Conservation (phyloP, 2,888 invertebrate genomes). For the Leptinotarsa rubiginosa region DNA sequence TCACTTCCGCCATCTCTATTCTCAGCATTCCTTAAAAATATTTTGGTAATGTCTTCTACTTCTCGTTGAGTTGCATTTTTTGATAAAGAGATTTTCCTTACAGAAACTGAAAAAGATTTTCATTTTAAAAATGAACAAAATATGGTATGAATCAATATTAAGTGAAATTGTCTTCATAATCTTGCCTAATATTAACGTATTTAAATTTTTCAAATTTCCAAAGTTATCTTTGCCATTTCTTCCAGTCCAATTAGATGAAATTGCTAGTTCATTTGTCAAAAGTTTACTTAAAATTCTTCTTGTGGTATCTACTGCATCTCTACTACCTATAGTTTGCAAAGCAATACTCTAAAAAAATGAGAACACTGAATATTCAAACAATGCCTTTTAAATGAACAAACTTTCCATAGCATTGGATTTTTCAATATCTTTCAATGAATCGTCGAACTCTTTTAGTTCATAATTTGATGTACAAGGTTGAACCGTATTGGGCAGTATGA, state of each 20-base stretch:
- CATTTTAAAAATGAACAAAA: no score
- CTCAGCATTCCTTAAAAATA: constrained; percentile 14
- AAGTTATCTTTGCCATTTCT: background rate
- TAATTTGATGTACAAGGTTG: background rate
- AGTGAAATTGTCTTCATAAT: background rate
- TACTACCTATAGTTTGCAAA: background rate
- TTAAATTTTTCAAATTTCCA: background rate
- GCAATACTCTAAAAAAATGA: background rate
- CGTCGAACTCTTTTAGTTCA: background rate
- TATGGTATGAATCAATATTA: background rate
- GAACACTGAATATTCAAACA: background rate
- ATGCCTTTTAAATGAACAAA: background rate
- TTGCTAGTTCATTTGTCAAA: background rate
- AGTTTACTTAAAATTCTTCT: background rate
- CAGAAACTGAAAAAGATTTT: constrained; percentile 13
- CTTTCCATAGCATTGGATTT: constrained; percentile 1
- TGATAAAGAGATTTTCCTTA: constrained; percentile 6
- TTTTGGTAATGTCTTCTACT: constrained; percentile 16
- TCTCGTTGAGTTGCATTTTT: constrained; percentile 15
- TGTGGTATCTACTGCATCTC: background rate
- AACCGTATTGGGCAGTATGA: background rate
- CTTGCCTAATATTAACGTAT: background rate
- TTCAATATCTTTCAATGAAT: background rate
- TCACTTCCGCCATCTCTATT: constrained; percentile 16
- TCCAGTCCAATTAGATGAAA: background rate